These are phyloP conservation scores for Nannospalax galili DNA, from an alignment of 2,113 vertebrate species.

Conservation along the genomic window DNA sequence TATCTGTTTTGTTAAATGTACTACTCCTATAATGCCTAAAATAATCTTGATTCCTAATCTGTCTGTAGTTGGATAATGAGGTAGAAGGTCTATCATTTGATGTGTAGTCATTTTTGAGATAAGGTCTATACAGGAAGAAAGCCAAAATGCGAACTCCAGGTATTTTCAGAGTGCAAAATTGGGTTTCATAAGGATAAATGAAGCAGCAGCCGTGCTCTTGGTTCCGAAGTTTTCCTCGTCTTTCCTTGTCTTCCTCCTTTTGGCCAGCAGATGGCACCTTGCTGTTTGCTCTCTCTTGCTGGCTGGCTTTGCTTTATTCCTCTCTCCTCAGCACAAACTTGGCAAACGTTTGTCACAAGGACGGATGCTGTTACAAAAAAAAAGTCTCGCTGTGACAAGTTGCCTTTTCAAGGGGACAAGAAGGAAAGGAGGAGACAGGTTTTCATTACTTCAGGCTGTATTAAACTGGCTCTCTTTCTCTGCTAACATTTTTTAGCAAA, in stretches of 20 bases:
- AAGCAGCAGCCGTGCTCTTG: too few species aligned
- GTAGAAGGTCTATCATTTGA: background rate
- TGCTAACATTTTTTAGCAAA: background rate
- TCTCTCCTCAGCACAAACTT: background rate
- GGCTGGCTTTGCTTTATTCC: background rate
- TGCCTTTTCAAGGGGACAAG: constrained; percentile 64
- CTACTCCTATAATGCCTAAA: background rate
- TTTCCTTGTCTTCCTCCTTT: background rate
- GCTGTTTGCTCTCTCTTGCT: background rate
- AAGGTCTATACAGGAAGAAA: background rate
- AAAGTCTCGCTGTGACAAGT: constrained; percentile 57
- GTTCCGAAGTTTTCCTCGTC: background rate
- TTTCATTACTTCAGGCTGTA: constrained; percentile 49
- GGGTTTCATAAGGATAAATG: background rate
- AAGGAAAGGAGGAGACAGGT: constrained; percentile 50
- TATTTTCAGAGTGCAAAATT: background rate
- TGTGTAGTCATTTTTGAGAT: background rate
- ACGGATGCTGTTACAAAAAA: constrained; percentile 37
- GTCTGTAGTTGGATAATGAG: background rate
- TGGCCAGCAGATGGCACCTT: constrained; percentile 66
- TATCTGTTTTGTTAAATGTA: background rate
- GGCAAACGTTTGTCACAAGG: constrained; percentile 58
- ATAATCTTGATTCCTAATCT: background rate
- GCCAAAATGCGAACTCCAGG: background rate
- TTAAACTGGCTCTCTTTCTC: background rate